Base-by-base conservation (phyloP, 35 echinoderm and acorn worm species). In the Strongylocentrotus purpuratus region DNA sequence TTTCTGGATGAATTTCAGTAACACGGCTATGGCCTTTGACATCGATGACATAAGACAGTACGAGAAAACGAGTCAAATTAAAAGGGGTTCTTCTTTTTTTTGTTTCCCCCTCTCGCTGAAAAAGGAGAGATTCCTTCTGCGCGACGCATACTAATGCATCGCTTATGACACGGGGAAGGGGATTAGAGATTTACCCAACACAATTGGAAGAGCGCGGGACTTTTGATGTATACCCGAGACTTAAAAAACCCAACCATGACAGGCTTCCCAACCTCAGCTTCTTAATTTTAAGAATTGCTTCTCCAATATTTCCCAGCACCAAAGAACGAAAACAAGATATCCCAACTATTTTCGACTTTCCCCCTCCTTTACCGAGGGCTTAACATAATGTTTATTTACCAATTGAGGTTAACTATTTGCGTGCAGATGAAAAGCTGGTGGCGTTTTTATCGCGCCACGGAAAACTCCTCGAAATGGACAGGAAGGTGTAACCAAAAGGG, bases 111-210 rank as follows among this genome's bases (percentile, higher is more conserved):
- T 89, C 14, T 46, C 5, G 12, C 33, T 89, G 32, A 10, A 33
- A 89, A 33, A 17, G 8, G 9, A 59, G 52, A 89, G 45, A 25
- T 18, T 93, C 45, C 91, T 7, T 58, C 91, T 52, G 45, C 45
- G 0, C 20, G 65, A 78, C 91, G 91, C 91, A 93, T 93, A 93
- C 91, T 32, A 58, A 93, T 93, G 41, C 91, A 93, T 50, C 28
- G 91, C 91, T 93, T 93, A 93, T 58, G 91, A 93, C 91, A 93
- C 91, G 47, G 91, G 91, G 12, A 12, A 28, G 89, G 89, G 91
- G 91, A 93, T 93, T 93, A 93, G 14, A n/a, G 91, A 31, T 89
- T 89, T 89, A 89, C 87, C 14, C 45, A 33, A 22, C 32, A 33
- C 45, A 93, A 22, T 93, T 33, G 31, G 91, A 20, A 18, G 9